These are phyloP conservation scores for Andrena bucephala DNA, from an alignment of 2,888 invertebrate species.

Conservation along the genomic window DNA sequence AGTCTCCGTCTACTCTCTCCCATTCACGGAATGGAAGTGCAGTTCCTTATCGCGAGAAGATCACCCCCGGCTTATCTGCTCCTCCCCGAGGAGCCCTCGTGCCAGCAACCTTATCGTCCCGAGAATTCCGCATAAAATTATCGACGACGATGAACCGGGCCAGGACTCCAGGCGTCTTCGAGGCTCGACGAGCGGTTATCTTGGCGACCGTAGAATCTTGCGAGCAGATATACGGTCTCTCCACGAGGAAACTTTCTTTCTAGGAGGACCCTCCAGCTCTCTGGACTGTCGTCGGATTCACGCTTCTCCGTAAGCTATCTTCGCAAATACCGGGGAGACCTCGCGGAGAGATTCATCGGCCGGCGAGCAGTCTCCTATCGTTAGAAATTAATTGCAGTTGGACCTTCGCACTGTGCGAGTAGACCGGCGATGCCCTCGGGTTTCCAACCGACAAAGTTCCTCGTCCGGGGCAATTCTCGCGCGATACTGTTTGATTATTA, in stretches of 20 bases:
- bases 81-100: background rate
- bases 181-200: conserved; percentile 58
- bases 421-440: too few relatives aligned
- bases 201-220: conserved; percentile 34
- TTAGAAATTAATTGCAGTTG: too few relatives aligned
- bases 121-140: conserved; percentile 28
- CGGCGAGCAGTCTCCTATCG: too few relatives aligned
- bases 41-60: background rate
- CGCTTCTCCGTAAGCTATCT: background rate
- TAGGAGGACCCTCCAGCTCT: background rate
- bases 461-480: too few relatives aligned
- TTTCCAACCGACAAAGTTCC: too few relatives aligned
- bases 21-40: background rate
- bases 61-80: conserved; percentile 10
- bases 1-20: background rate
- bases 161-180: conserved; percentile 29
- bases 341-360: too few relatives aligned
- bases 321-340: background rate
- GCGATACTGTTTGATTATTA: too few relatives aligned
- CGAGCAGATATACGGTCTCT: conserved; percentile 35
- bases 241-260: background rate
- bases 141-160: conserved; percentile 18
- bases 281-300: background rate
- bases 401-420: too few relatives aligned
- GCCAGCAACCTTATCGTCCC: conserved; percentile 18